Percentiles rank a stretch among this genome's conserved stretches.
Evolutionary conservation across 2,797 vertebrate genomes (phyloP).

Genomic region (Macropodus opercularis): DNA sequence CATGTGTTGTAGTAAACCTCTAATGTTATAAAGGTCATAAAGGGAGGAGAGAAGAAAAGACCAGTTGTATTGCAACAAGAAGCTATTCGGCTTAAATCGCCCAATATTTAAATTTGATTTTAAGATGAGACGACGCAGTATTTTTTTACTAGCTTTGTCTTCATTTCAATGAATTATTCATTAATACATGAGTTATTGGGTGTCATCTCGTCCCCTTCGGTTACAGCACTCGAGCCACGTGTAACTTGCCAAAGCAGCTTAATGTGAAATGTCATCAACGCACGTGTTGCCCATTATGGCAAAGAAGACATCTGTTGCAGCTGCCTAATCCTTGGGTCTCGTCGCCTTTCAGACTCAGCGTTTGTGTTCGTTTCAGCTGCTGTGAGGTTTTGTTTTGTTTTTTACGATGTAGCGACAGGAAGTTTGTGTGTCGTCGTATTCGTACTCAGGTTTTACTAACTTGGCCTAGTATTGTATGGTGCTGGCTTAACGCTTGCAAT

Average conservation of each 20-base stretch:
- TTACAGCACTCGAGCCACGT: slow-evolving; percentile 14
- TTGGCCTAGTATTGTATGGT: slow-evolving; percentile 34
- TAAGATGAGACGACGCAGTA: slow-evolving; percentile 48
- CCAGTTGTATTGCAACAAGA: background rate
- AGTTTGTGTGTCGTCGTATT: slow-evolving; percentile 43
- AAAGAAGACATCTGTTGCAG: background rate
- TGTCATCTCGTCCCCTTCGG: slow-evolving; percentile 1
- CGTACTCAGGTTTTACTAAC: slow-evolving; percentile 73
- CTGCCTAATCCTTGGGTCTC: slow-evolving; percentile 10
- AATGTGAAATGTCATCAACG: slow-evolving; percentile 21
- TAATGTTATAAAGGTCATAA: slow-evolving; percentile 53
- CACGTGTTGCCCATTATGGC: slow-evolving; percentile 3
- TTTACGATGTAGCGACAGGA: slow-evolving; percentile 31
- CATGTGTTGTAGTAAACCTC: slow-evolving; percentile 82
- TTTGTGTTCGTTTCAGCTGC: slow-evolving; percentile 48
- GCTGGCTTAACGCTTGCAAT: slow-evolving; percentile 24
- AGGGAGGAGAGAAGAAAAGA: slow-evolving; percentile 37
- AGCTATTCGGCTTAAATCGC: slow-evolving; percentile 47
- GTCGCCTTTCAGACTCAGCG: slow-evolving; percentile 34
- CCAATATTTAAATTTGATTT: slow-evolving; percentile 33
- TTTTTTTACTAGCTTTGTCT: slow-evolving; percentile 13
- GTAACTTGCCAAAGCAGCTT: slow-evolving; percentile 22
- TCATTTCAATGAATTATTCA: background rate
- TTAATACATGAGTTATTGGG: background rate
- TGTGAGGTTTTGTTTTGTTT: too few relatives aligned